phyloP scores from a whole-genome alignment of 2,797 vertebrate species.

The Ibycter americanus region DNA sequence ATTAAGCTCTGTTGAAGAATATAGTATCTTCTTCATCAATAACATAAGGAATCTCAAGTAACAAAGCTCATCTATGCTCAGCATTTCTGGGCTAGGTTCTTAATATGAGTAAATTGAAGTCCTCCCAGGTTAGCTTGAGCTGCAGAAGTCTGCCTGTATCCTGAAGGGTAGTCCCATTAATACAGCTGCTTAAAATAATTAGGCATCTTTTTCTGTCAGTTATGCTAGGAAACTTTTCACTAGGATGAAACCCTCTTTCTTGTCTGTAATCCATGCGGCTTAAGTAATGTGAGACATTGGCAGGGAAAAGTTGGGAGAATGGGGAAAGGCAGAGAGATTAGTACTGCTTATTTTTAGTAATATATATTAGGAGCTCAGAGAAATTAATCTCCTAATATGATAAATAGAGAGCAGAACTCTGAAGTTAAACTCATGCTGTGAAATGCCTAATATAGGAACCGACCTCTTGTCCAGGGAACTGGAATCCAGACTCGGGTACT shows the following conservation, averaged over 20 bases:
- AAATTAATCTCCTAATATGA: neutral
- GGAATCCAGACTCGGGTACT: neutral
- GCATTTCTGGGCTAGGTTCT: neutral
- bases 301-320: neutral
- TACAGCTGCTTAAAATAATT: neutral
- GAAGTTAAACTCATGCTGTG: neutral
- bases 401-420: neutral
- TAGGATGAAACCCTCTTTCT: neutral
- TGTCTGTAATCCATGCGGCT: neutral
- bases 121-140: neutral
- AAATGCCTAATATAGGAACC: neutral
- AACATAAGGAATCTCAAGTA: neutral
- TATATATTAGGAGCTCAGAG: neutral
- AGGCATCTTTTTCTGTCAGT: neutral
- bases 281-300: neutral
- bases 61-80: neutral
- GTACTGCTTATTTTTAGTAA: slow-evolving; percentile 15
- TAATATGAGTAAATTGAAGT: neutral
- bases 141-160: neutral
- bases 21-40: neutral
- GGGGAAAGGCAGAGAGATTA: neutral
- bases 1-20: neutral
- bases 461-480: neutral
- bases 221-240: neutral
- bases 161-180: neutral